Evolutionary conservation across 2,797 vertebrate genomes (phyloP), one percentile per base, ranked within the genome.

Genomic region (Crocidura indochinensis): DNA sequence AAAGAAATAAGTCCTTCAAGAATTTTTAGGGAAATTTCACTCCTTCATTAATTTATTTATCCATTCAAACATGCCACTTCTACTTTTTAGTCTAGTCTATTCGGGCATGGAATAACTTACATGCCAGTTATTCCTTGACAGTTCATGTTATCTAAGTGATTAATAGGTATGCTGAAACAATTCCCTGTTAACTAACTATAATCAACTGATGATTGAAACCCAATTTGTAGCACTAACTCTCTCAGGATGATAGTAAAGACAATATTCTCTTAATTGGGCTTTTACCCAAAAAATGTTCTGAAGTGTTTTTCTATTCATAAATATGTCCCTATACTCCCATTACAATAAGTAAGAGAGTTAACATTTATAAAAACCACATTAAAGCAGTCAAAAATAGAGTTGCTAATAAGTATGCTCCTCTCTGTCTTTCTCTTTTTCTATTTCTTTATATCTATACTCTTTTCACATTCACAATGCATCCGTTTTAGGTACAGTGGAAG

Each of bases 241-340:
- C 75, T 95, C 4, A 11, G 71, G 5, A 94, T 92, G 92, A 88
- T 77, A 46, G 72, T 56, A 44, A 84, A 94, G 88, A 69, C 8
- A 76, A 22, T 87, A 79, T 84, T 93, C 94, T n/a, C 51, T 92
- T 93, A 92, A 87, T 89, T 91, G 82, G 51, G 0, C 0, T 90
- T 96, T 94, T 89, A 10, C 1, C 68, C 67, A 26, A 6, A 84
- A 72, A 80, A 51, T 0, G 0, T 1, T 85, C 62, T 2, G 44
- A 81, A 74, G 60, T 94, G 2, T 69, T 94, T 91, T 49, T 91
- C 79, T 93, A 78, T 75, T 94, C 62, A 88, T 4, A 87, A 94
- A 85, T 85, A 68, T 10, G 26, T 87, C 17, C 20, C 15, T 83
- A 14, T 27, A 22, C 69, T 73, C 82, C 74, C 64, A 19, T 95